phyloP scores from a whole-genome alignment of 2,888 invertebrate species.

The Microplitis manilae region DNA sequence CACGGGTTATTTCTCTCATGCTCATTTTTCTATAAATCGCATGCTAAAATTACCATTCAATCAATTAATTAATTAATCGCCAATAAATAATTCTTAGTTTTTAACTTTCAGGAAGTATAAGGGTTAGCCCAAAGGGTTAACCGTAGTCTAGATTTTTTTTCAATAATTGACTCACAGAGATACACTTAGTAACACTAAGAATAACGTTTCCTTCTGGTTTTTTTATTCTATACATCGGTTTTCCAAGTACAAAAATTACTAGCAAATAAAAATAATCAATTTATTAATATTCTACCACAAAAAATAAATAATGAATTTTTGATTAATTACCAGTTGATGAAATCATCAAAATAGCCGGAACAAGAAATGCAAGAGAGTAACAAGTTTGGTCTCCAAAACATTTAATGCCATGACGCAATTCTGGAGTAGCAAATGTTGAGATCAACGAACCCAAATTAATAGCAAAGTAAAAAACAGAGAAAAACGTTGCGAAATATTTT shows the following conservation, averaged over 20 bases:
- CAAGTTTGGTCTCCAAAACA: slow-evolving; percentile 86
- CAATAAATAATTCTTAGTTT: background rate
- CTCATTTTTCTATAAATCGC: slow-evolving; percentile 72
- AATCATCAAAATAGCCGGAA: slow-evolving; percentile 90
- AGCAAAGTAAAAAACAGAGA: slow-evolving; percentile 94
- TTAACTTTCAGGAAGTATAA: slow-evolving; percentile 86
- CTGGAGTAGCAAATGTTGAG: slow-evolving; percentile 90
- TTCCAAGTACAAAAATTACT: slow-evolving; percentile 91
- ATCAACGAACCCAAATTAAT: slow-evolving; percentile 93
- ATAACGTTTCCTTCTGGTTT: slow-evolving; percentile 89
- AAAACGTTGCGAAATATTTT: slow-evolving; percentile 85
- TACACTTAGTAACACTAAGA: slow-evolving; percentile 82
- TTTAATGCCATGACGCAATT: slow-evolving; percentile 84
- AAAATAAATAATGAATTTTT: slow-evolving; percentile 14
- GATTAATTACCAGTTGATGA: slow-evolving; percentile 80
- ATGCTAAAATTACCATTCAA: slow-evolving; percentile 66
- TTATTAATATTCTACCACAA: background rate
- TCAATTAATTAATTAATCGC: slow-evolving; percentile 16
- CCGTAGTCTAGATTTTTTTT: slow-evolving; percentile 73
- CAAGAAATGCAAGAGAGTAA: slow-evolving; percentile 89
- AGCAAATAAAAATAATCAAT: slow-evolving; percentile 7
- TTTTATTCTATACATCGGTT: slow-evolving; percentile 81
- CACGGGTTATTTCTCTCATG: slow-evolving; percentile 73
- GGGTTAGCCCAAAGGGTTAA: slow-evolving; percentile 87
- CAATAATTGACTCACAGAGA: slow-evolving; percentile 77